Conservation (phyloP, 2,113 vertebrate species). For the Microcebus jonahi region DNA sequence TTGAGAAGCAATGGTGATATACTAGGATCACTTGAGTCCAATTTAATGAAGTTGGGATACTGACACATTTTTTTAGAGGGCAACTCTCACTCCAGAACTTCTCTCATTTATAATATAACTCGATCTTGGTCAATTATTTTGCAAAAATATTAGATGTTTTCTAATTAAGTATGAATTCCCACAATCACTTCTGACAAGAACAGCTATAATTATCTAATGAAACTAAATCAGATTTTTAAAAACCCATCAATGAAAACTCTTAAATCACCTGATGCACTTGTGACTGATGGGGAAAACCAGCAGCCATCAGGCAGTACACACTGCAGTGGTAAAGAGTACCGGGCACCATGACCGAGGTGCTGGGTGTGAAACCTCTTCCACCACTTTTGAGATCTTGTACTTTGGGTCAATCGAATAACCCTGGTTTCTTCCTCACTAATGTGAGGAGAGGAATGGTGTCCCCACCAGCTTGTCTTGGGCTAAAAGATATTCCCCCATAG, state of each 20-base stretch:
- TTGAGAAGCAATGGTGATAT: background rate
- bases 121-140: background rate
- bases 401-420: background rate
- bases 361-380: background rate
- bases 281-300: background rate
- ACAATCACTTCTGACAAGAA: background rate
- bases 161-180: background rate
- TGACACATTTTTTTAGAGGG: background rate
- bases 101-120: background rate
- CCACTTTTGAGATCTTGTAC: background rate
- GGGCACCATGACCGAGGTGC: background rate
- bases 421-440: background rate
- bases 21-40: background rate
- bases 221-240: constrained; percentile 1
- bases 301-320: background rate
- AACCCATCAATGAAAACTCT: background rate
- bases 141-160: background rate
- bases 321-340: no score
- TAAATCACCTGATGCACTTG: background rate
- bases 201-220: background rate
- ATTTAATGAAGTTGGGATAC: background rate
- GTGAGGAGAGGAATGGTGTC: background rate
- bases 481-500: background rate
- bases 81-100: background rate
- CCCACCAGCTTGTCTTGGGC: background rate